Evolutionary conservation across 1,140 invertebrate species (phyloP).

Genomic region (Thereuonema tuberculata): DNA sequence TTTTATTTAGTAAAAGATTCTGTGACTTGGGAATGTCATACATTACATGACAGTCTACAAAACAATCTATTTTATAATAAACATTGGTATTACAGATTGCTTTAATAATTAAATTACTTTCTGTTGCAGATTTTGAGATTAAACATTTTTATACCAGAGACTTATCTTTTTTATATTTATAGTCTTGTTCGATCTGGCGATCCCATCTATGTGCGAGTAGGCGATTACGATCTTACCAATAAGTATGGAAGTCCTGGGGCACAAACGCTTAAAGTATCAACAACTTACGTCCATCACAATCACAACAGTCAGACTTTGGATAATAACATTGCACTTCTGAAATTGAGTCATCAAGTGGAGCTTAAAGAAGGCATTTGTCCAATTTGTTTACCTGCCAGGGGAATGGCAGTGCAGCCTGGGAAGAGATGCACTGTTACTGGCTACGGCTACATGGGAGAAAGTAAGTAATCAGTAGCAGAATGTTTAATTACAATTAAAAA

Average conservation of each 20-base stretch:
- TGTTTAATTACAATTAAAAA: too few relatives aligned
- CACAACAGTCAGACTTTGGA: constrained; percentile 92
- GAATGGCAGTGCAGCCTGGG: constrained; percentile 67
- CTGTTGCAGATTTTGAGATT: too few relatives aligned
- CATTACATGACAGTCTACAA: too few relatives aligned
- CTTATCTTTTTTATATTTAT: too few relatives aligned
- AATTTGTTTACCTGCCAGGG: constrained; percentile 74
- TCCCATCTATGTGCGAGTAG: constrained; percentile 78
- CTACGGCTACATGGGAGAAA: constrained; percentile 87
- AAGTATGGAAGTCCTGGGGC: constrained; percentile 67
- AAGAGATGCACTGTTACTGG: constrained; percentile 83
- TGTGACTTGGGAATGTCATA: too few relatives aligned
- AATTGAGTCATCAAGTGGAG: constrained; percentile 77
- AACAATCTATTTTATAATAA: too few relatives aligned
- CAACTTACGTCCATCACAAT: constrained; percentile 91
- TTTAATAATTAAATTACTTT: too few relatives aligned
- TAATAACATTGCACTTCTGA: constrained; percentile 87
- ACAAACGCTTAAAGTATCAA: constrained; percentile 72
- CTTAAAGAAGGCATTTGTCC: constrained; percentile 67
- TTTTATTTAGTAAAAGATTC: too few relatives aligned
- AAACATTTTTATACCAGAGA: too few relatives aligned
- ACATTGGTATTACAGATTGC: too few relatives aligned
- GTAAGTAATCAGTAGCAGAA: constrained; percentile 38
- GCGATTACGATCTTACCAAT: constrained; percentile 77
- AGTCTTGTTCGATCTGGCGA: constrained; percentile 82